These are phyloP conservation scores for Aspidapion aeneum DNA, from an alignment of 2,888 invertebrate genomes.

Conservation along the genomic window DNA sequence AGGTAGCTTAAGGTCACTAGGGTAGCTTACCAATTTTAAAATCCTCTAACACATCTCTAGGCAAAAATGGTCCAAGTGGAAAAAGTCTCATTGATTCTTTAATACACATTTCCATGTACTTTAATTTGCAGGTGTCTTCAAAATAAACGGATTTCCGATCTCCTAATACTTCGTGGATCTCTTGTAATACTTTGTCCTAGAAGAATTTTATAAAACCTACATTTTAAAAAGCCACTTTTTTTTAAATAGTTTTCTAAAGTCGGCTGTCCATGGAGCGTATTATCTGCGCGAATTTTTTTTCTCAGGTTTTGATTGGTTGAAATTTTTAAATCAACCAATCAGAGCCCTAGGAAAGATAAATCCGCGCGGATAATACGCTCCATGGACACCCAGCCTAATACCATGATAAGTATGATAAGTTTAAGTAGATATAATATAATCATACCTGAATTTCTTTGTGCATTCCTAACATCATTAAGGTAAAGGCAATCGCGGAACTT, in stretches of 20 bases:
- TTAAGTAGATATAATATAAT: background rate
- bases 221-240: background rate
- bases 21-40: constrained; percentile 31
- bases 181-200: constrained; percentile 30
- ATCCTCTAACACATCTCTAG: constrained; percentile 32
- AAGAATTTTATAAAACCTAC: background rate
- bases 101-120: constrained; percentile 38
- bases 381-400: no score
- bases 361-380: no score
- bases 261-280: no score
- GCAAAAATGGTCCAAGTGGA: constrained; percentile 37
- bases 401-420: no score
- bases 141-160: constrained; percentile 16
- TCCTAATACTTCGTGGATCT: constrained; percentile 28
- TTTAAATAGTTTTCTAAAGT: no score
- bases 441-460: constrained; percentile 29
- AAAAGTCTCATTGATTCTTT: constrained; percentile 38
- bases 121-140: constrained; percentile 30
- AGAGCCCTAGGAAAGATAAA: no score
- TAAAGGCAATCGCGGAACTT: constrained; percentile 28
- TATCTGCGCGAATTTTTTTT: no score
- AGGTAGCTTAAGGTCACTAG: no score
- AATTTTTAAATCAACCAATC: no score
- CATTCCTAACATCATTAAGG: constrained; percentile 36
- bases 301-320: no score